A percentile compares a stretch with the other conserved stretches of the same genome.
phyloP scores from a whole-genome alignment of 2,113 vertebrate species.

The Sander vitreus region DNA sequence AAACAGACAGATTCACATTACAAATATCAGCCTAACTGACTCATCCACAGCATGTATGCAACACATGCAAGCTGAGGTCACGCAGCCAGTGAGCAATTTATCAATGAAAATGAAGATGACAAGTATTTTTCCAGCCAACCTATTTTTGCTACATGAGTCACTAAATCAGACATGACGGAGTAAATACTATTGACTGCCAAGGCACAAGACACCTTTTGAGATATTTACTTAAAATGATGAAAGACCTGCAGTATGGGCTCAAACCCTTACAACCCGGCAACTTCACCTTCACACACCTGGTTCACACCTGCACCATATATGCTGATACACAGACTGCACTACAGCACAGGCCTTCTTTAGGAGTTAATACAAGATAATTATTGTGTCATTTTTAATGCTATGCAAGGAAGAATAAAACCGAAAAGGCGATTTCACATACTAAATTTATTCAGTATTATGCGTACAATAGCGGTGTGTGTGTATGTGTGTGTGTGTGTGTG shows the following conservation, averaged over 20 bases:
- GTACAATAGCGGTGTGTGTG: no score
- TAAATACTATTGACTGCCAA: slow-evolving; percentile 9
- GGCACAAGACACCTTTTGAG: background rate
- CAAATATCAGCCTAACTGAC: slow-evolving; percentile 17
- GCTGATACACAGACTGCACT: no score
- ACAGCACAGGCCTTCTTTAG: background rate
- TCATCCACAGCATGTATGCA: slow-evolving; percentile 34
- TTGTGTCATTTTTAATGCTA: background rate
- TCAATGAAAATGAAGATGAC: slow-evolving; percentile 38
- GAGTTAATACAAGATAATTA: background rate
- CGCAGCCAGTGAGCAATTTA: slow-evolving; percentile 31
- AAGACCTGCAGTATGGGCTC: background rate
- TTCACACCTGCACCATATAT: background rate
- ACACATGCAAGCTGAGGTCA: slow-evolving; percentile 17
- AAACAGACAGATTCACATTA: slow-evolving; percentile 4
- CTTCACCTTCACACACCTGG: background rate
- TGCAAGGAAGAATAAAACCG: background rate
- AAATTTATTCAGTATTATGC: slow-evolving; percentile 3
- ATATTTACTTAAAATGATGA: slow-evolving; percentile 11
- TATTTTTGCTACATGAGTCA: slow-evolving; percentile 41
- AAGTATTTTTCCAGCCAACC: slow-evolving; percentile 2
- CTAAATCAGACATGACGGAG: slow-evolving; percentile 14
- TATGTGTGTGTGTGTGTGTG: background rate
- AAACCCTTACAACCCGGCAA: background rate
- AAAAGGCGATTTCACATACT: background rate